Evolutionary conservation across 2,888 invertebrate genomes (phyloP), one percentile per base, ranked within the genome.

Genomic region (Auanema freiburgensis): DNA sequence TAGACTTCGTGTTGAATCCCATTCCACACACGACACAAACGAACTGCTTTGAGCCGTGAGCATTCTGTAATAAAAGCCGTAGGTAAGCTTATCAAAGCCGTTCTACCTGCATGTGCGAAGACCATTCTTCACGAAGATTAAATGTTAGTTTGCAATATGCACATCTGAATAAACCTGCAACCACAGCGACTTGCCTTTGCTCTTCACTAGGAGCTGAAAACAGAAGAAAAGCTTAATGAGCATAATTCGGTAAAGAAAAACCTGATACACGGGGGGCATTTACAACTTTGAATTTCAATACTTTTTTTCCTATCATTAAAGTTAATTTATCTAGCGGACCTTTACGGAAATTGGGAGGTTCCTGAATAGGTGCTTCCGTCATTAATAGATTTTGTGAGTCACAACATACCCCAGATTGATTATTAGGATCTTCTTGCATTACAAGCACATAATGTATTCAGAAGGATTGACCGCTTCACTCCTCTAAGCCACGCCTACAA

Each of bases 211-310:
- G 46, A 24, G 57, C 57, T 57, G 49, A 14, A 57, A 50, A 11
- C 10, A 33, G n/a, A 10, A 33, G 4, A 33, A 33, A 8, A 46
- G 21, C 21, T 21, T 10, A 46, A 46, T 21, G 3, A 16, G 46
- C 46, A 21, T 18, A 18, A 46, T 5, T 3, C 4, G 10, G 16
- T 5, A 46, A 46, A 18, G 6, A 16, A 16, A 46, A 46, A 46
- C 46, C 46, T 16, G 21, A 16, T 46, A 21, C 46, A 16, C 46
- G 18, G 52, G 23, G n/a, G 4, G 68, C 69, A 51, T 66, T 59
- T 21, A 69, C 65, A 16, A 74, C 67, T 62, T 74, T 74, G 61
- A 74, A 74, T 24, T 59, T 65, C 14, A 74, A 58, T 5, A 71
- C 41, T 49, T 68, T 65, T 57, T 71, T 62, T 2, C 72, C 74